phyloP scores from a whole-genome alignment of 2,797 vertebrate species.

The Dendrocincla tyrannina region DNA sequence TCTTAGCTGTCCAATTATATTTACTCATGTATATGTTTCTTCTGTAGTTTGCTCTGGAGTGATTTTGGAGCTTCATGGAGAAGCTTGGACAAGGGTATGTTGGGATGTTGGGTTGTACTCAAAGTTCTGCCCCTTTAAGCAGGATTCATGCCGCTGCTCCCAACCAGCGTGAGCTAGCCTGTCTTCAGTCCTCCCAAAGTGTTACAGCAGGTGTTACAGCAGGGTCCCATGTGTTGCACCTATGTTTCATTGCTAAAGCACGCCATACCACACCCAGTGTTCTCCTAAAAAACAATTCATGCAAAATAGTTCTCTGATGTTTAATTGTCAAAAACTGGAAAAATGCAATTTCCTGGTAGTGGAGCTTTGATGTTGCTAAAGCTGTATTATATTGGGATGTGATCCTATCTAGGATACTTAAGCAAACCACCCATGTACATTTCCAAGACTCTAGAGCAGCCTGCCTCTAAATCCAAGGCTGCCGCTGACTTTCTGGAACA shows the following conservation, averaged over 20 bases:
- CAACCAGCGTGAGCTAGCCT: background rate
- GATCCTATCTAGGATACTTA: background rate
- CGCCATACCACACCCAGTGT: background rate
- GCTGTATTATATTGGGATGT: background rate
- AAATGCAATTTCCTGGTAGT: background rate
- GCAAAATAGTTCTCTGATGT: background rate
- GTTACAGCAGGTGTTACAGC: background rate
- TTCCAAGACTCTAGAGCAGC: background rate
- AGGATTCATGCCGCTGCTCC: background rate
- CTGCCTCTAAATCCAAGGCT: background rate
- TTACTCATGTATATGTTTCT: constrained; percentile 16
- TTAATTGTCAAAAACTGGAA: background rate
- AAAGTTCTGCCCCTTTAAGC: background rate
- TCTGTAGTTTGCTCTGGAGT: constrained; percentile 38
- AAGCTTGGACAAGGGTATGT: constrained; percentile 37
- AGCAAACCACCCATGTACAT: background rate
- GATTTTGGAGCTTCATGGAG: constrained; percentile 50
- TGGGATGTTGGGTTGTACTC: background rate
- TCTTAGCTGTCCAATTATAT: background rate
- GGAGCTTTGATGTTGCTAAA: background rate
- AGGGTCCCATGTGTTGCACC: background rate
- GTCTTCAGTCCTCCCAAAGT: background rate
- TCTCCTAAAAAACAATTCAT: background rate
- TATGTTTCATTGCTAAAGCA: background rate
- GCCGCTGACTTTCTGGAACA: background rate